Evolutionary conservation across 2,888 invertebrate genomes (phyloP).

Genomic region (Panorpa germanica): DNA sequence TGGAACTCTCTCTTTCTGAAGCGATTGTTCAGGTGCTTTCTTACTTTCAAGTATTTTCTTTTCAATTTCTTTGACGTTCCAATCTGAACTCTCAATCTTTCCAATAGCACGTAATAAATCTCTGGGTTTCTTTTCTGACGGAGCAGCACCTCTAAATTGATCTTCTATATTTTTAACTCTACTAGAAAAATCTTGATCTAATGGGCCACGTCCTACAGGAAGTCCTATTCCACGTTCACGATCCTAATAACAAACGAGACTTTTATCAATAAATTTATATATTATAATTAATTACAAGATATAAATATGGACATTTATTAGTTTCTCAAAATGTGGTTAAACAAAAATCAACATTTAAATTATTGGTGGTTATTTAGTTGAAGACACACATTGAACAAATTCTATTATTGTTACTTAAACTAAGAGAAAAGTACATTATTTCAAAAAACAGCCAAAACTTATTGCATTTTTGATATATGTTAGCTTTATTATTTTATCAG

Average conservation of each 20-base stretch:
- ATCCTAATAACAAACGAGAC: conserved; percentile 17
- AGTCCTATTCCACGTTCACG: conserved; percentile 23
- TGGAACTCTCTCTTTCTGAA: conserved; percentile 56
- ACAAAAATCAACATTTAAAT: too few species aligned
- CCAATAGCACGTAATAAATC: conserved; percentile 75
- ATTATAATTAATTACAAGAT: too few species aligned
- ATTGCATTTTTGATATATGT: too few species aligned
- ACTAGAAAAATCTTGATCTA: conserved; percentile 24
- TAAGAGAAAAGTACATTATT: too few species aligned
- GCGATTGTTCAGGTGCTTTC: conserved; percentile 22
- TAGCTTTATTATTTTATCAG: too few species aligned
- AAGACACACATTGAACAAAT: too few species aligned
- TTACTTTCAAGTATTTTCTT: conserved; percentile 54
- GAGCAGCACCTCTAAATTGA: conserved; percentile 34
- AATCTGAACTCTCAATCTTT: conserved; percentile 73
- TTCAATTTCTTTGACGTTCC: conserved; percentile 83
- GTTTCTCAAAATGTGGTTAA: too few species aligned
- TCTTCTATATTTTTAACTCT: conserved; percentile 58
- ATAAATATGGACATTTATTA: too few species aligned
- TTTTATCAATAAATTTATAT: conserved; percentile 1
- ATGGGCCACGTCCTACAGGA: conserved; percentile 16
- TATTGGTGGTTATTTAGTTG: too few species aligned
- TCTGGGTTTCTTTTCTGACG: conserved; percentile 59
- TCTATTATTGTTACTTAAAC: too few species aligned
- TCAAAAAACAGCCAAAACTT: too few species aligned